Evolutionary conservation across 1,140 invertebrate genomes (phyloP).

Genomic region (Agrypnia vestita): DNA sequence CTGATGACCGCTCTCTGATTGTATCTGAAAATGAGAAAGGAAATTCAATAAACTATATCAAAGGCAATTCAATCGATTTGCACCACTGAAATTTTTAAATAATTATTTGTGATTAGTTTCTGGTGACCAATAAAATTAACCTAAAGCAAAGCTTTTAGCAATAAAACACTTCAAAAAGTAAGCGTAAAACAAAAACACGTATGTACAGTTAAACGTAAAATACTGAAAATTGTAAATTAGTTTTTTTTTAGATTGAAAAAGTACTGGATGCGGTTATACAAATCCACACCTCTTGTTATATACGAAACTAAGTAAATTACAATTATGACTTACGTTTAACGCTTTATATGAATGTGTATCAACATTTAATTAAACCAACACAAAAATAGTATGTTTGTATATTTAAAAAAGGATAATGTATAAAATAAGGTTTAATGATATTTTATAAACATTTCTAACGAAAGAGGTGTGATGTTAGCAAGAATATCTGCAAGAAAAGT

Average conservation of each 20-base stretch:
- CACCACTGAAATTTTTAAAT: too few species aligned
- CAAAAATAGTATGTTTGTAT: constrained; percentile 28
- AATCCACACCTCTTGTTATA: constrained; percentile 49
- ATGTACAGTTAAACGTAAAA: too few species aligned
- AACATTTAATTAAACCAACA: constrained; percentile 10
- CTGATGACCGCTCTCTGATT: constrained; percentile 57
- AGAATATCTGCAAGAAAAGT: constrained; percentile 58
- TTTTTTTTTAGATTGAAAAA: not conserved
- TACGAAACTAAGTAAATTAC: constrained; percentile 1
- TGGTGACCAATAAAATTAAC: too few species aligned
- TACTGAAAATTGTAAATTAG: too few species aligned
- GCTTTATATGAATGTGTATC: constrained; percentile 8
- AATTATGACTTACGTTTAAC: constrained; percentile 6
- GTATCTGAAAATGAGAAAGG: constrained; percentile 41
- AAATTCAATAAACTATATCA: not conserved
- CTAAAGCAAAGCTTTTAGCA: too few species aligned
- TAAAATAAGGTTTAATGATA: constrained; percentile 23
- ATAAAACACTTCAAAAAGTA: too few species aligned
- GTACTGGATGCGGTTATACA: not conserved
- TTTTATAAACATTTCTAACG: constrained; percentile 43
- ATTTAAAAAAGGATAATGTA: constrained; percentile 32
- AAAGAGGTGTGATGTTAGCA: constrained; percentile 57
- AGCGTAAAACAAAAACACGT: too few species aligned
- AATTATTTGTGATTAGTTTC: too few species aligned
- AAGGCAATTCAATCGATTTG: too few species aligned